These are phyloP conservation scores for Papilio aristodemus DNA, from an alignment of 1,140 invertebrate species.

Conservation along the genomic window DNA sequence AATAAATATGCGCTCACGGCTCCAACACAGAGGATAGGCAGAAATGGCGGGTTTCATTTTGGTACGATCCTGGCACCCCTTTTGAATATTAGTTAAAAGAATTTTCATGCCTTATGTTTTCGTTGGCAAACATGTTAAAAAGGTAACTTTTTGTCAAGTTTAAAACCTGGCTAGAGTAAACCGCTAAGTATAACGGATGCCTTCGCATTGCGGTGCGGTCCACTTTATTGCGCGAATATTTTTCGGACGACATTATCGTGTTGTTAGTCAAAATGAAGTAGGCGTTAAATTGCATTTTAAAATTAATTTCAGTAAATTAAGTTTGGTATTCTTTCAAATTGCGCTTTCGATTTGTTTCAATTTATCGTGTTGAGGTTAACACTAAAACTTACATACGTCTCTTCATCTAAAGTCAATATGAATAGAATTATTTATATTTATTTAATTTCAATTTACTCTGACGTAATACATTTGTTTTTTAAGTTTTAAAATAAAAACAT, in stretches of 20 bases:
- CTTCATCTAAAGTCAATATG: too few species aligned
- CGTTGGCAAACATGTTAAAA: neutral
- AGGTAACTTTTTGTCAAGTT: constrained; percentile 1
- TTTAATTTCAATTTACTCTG: too few species aligned
- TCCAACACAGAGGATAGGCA: too few species aligned
- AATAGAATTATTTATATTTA: too few species aligned
- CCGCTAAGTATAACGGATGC: constrained; percentile 9
- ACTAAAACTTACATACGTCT: too few species aligned
- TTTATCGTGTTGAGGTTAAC: too few species aligned
- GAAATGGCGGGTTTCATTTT: too few species aligned
- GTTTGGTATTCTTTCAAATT: neutral
- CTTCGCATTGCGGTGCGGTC: constrained; percentile 12
- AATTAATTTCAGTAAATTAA: neutral
- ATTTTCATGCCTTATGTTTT: neutral
- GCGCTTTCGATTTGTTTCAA: too few species aligned
- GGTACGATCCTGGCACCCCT: too few species aligned
- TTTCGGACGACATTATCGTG: constrained; percentile 9
- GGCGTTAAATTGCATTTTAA: constrained; percentile 1
- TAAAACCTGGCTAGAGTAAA: neutral
- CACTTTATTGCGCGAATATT: constrained; percentile 1
- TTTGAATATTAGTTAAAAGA: neutral
- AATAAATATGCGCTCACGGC: too few species aligned
- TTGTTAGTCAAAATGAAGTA: constrained; percentile 14
- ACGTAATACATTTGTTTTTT: neutral
- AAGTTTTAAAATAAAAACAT: neutral